Evolutionary conservation across 1,140 invertebrate genomes (phyloP), one percentile per base, ranked within the genome.

Genomic region (Teleogryllus occipitalis): DNA sequence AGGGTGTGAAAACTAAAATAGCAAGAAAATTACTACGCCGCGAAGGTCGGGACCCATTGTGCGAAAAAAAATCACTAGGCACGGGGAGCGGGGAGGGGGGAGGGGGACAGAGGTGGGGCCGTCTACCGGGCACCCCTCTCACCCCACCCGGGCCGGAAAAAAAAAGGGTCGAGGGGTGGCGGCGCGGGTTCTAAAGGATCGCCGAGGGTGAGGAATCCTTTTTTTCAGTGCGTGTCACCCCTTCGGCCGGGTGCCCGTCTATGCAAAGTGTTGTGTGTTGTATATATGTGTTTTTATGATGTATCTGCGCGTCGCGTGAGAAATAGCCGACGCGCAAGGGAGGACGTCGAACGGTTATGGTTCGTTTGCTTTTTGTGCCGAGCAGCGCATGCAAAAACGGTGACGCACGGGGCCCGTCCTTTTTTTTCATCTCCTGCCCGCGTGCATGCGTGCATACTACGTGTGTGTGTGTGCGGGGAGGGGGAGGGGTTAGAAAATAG

Each of bases 1-100:
- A 65, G 54, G 54, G 54, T 65, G 54, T 65, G 54, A 65, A 65
- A 65, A 65, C 54, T 65, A 65, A 65, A 65, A 65, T 65, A 65
- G 54, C 54, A 65, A 65, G 54, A 65, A 65, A 65, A 65, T 65
- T 65, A 65, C 54, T 18, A 65, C 54, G 10, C 10, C 54, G 10
- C 54, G 54, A 65, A 65, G 54, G 54, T 14, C 18, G 54, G 7
- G 54, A 3, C 18, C 54, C 18, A 65, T 65, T 65, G 27, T 39
- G 27, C 27, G 54, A 65, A 65, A 65, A 65, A 14, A 65, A 65
- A 65, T 18, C 18, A 65, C 54, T 39, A 39, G 27, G 27, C 27
- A 39, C 27, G 27, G 27, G 27, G 27, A 2, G 27, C 1, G 27
- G 27, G 27, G 27, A 39, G 27, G 27, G 27, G 27, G 27, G 27